These are phyloP conservation scores for Drosophila prolongata DNA, from an alignment of 2,888 invertebrate genomes.

Conservation along the genomic window DNA sequence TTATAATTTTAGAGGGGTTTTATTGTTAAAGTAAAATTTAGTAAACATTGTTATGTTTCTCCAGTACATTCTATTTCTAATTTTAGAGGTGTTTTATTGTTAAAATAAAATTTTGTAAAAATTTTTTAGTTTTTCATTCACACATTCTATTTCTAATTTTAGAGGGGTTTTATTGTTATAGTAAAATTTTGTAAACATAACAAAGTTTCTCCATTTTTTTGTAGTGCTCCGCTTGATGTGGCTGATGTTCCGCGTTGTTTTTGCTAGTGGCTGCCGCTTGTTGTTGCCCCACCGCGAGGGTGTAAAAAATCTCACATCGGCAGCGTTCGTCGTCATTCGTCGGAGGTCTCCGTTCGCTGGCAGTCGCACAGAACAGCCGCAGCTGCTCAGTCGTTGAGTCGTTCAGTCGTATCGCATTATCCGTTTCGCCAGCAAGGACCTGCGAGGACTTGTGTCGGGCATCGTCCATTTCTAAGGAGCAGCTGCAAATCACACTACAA, in stretches of 20 bases:
- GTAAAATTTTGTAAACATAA: no score
- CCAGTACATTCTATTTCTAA: no score
- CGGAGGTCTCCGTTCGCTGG: slow-evolving; percentile 51
- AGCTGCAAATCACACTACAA: slow-evolving; percentile 10
- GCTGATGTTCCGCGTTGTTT: not conserved
- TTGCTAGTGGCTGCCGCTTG: not conserved
- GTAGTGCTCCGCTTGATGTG: no score
- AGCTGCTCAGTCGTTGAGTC: not conserved
- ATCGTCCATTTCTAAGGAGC: slow-evolving; percentile 9
- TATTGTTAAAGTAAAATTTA: no score
- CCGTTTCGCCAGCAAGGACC: slow-evolving; percentile 66
- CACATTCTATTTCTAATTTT: no score
- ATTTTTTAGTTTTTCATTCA: no score
- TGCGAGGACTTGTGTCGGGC: slow-evolving; percentile 14
- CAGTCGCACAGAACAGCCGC: slow-evolving; percentile 21
- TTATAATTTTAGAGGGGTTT: no score
- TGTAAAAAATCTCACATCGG: slow-evolving; percentile 58
- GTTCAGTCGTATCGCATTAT: slow-evolving; percentile 49
- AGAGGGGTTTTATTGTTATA: no score
- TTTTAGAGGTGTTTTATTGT: no score
- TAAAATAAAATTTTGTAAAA: no score
- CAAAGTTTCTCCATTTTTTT: no score
- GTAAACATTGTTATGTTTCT: no score
- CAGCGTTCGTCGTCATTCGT: slow-evolving; percentile 27
- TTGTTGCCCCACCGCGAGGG: slow-evolving; percentile 40